These are phyloP conservation scores for Phrynocephalus forsythii DNA, from an alignment of 2,797 vertebrate genomes.

Conservation along the genomic window DNA sequence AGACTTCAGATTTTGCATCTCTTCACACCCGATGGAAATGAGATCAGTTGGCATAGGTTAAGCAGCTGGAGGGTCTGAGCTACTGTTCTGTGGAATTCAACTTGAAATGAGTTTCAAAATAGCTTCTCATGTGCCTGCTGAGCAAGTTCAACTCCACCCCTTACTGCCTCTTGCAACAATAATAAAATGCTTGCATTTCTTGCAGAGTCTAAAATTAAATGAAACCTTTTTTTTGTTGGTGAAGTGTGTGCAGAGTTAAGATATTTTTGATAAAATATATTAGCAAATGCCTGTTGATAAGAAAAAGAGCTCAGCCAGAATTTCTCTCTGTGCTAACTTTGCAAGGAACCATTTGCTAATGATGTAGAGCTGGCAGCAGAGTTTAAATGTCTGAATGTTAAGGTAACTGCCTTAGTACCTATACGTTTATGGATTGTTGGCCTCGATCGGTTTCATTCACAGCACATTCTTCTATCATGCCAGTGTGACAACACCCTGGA, in stretches of 20 bases:
- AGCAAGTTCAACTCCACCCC: background rate
- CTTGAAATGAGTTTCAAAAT: slow-evolving; percentile 26
- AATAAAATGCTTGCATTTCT: slow-evolving; percentile 17
- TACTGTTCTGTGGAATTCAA: slow-evolving; percentile 6
- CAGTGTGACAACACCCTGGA: background rate
- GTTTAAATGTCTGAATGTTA: slow-evolving; percentile 2
- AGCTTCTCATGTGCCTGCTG: background rate
- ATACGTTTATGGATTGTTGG: background rate
- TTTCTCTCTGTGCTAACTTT: background rate
- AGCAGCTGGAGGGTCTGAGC: background rate
- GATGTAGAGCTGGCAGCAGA: background rate
- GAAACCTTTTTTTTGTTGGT: background rate
- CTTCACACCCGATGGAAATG: background rate
- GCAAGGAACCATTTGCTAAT: background rate
- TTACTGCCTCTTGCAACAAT: background rate
- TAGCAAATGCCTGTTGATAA: background rate
- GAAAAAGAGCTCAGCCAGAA: background rate
- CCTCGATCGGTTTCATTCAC: background rate
- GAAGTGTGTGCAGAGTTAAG: background rate
- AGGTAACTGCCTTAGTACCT: background rate
- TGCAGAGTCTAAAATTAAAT: background rate
- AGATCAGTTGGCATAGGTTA: background rate
- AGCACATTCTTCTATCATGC: slow-evolving; percentile 20
- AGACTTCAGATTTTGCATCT: background rate
- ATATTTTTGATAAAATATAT: background rate